These are phyloP conservation scores for Gymnothorax reevesii DNA, from an alignment of 2,797 vertebrate genomes.

Conservation along the genomic window DNA sequence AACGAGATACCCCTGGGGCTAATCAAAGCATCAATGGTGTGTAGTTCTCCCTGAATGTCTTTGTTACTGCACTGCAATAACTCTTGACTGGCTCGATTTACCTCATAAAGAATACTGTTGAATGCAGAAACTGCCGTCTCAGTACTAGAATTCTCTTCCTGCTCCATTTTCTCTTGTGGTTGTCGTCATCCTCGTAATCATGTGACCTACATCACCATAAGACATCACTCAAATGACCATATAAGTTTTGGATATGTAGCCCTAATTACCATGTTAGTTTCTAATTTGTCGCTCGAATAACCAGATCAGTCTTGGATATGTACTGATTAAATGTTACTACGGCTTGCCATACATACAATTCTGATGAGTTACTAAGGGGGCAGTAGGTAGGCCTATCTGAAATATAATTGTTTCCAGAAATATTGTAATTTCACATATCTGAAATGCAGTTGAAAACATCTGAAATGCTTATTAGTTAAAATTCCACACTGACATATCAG, in stretches of 20 bases:
- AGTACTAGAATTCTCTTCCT: no score
- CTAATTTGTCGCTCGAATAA: no score
- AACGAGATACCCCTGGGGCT: no score
- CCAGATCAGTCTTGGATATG: no score
- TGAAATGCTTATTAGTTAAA: neutral
- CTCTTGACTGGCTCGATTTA: neutral
- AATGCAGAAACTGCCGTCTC: neutral
- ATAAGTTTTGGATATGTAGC: no score
- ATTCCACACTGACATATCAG: neutral
- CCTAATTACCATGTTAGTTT: no score
- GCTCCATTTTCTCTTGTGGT: no score
- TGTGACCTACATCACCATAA: no score
- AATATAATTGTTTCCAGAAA: neutral
- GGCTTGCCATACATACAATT: no score
- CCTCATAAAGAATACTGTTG: neutral
- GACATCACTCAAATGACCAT: no score
- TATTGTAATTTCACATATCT: neutral
- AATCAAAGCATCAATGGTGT: neutral
- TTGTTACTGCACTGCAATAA: neutral
- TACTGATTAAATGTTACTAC: no score
- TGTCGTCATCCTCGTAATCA: no score
- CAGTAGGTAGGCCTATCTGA: neutral
- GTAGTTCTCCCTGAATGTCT: neutral
- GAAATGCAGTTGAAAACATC: neutral
- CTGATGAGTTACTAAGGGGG: neutral